phyloP scores from a whole-genome alignment of 2,888 invertebrate species.

The Meteorus colon region DNA sequence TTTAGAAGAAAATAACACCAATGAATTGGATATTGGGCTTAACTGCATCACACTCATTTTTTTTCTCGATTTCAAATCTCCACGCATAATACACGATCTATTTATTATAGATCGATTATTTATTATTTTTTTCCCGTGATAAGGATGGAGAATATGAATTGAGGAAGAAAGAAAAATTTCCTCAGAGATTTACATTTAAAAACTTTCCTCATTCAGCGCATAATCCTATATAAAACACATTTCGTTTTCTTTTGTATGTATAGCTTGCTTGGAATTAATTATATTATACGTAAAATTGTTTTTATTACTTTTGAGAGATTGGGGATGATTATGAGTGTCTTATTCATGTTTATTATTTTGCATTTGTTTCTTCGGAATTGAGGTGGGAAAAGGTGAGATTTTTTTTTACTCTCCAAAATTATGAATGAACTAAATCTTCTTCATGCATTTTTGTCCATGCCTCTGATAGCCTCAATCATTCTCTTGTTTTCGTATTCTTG shows the following conservation, averaged over 20 bases:
- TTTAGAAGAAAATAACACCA: background rate
- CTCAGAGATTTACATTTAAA: conserved; percentile 14
- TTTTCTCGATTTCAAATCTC: background rate
- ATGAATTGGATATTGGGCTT: background rate
- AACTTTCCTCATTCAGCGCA: background rate
- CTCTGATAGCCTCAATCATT: background rate
- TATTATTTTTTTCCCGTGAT: background rate
- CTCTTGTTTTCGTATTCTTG: background rate
- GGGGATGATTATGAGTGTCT: conserved; percentile 1
- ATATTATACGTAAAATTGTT: conserved; percentile 6
- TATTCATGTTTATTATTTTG: background rate
- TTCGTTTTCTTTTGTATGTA: conserved; percentile 1
- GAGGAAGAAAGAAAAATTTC: background rate
- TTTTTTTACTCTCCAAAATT: background rate
- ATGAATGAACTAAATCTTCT: background rate
- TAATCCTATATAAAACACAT: conserved; percentile 5
- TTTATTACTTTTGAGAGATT: background rate
- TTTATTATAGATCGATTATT: background rate
- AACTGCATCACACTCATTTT: background rate
- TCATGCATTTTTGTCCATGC: background rate
- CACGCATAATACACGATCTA: background rate
- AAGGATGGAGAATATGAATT: background rate
- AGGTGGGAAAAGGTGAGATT: background rate
- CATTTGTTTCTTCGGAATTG: background rate
- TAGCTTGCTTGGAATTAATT: conserved; percentile 15